These are phyloP conservation scores for Diaprepes abbreviatus DNA, from an alignment of 2,888 invertebrate species.

Conservation along the genomic window DNA sequence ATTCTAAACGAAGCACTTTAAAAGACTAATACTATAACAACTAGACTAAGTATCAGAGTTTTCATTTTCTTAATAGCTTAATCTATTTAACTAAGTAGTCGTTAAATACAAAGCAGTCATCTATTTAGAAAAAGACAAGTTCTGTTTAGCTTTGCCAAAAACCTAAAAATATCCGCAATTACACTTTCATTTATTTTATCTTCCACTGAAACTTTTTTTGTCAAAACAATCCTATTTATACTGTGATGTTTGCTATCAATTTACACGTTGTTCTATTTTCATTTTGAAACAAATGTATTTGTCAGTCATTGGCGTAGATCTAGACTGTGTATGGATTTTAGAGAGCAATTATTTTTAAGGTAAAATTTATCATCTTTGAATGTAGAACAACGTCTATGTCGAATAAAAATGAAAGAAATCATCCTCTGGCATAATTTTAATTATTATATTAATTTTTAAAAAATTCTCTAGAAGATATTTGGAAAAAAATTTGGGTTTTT, in stretches of 20 bases:
- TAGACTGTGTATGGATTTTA: too few species aligned
- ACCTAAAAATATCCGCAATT: slow-evolving; percentile 34
- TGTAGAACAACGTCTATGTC: too few species aligned
- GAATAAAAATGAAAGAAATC: too few species aligned
- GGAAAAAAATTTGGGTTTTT: too few species aligned
- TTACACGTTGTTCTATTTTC: slow-evolving; percentile 33
- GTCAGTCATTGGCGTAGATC: slow-evolving; percentile 13
- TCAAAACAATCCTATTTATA: slow-evolving; percentile 46
- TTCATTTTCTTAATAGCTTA: slow-evolving; percentile 25
- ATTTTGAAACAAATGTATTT: background rate
- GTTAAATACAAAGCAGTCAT: slow-evolving; percentile 20
- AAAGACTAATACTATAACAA: background rate
- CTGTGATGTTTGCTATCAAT: slow-evolving; percentile 44
- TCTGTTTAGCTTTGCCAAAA: slow-evolving; percentile 36
- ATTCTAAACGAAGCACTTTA: background rate
- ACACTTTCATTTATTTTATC: slow-evolving; percentile 9
- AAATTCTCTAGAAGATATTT: too few species aligned
- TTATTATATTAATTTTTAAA: too few species aligned
- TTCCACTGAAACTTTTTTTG: slow-evolving; percentile 32
- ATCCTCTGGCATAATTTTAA: too few species aligned
- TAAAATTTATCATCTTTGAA: too few species aligned
- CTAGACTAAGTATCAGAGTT: slow-evolving; percentile 1
- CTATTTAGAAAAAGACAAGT: slow-evolving; percentile 5
- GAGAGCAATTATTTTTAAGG: too few species aligned
- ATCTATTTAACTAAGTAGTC: slow-evolving; percentile 20